Conservation (phyloP, 2,797 vertebrate genomes). For the Lithobates pipiens region DNA sequence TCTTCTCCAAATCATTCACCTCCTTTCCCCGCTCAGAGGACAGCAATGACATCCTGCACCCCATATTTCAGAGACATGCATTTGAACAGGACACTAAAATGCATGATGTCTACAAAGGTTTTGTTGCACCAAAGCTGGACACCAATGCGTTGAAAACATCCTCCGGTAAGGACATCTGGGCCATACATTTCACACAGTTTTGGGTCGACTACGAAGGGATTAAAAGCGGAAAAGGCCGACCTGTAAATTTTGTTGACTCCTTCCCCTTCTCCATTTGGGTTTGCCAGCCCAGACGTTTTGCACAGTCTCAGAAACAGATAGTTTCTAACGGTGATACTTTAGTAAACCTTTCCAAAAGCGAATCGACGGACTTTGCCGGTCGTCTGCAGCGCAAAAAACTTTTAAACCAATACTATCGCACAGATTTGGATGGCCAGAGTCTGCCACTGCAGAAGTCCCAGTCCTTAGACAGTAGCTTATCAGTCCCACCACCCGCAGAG, state of each 20-base stretch:
- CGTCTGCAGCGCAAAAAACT: slow-evolving; percentile 90
- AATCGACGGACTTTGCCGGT: slow-evolving; percentile 82
- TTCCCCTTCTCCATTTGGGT: slow-evolving; percentile 95
- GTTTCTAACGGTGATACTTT: slow-evolving; percentile 62
- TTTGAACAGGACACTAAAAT: slow-evolving; percentile 93
- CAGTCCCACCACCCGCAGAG: slow-evolving; percentile 67
- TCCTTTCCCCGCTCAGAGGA: slow-evolving; percentile 78
- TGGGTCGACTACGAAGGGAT: slow-evolving; percentile 96
- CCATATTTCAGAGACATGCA: slow-evolving; percentile 92
- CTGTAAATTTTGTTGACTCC: slow-evolving; percentile 91
- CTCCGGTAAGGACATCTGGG: slow-evolving; percentile 92
- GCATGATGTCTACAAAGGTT: slow-evolving; percentile 91
- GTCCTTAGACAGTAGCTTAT: slow-evolving; percentile 75
- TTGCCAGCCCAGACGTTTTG: slow-evolving; percentile 86
- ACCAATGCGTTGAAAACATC: slow-evolving; percentile 86
- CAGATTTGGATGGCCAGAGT: slow-evolving; percentile 71
- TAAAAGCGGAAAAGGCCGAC: slow-evolving; percentile 87
- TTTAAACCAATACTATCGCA: slow-evolving; percentile 92
- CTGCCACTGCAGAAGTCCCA: slow-evolving; percentile 80
- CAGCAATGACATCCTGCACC: slow-evolving; percentile 83
- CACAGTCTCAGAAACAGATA: slow-evolving; percentile 82
- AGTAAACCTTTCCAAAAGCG: slow-evolving; percentile 80
- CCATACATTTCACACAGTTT: slow-evolving; percentile 93
- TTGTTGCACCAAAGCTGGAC: slow-evolving; percentile 81
- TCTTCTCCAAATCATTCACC: slow-evolving; percentile 85